Evolutionary conservation across 1,140 invertebrate genomes (phyloP), one percentile per base, ranked within the genome.

Genomic region (Telenomus remus): DNA sequence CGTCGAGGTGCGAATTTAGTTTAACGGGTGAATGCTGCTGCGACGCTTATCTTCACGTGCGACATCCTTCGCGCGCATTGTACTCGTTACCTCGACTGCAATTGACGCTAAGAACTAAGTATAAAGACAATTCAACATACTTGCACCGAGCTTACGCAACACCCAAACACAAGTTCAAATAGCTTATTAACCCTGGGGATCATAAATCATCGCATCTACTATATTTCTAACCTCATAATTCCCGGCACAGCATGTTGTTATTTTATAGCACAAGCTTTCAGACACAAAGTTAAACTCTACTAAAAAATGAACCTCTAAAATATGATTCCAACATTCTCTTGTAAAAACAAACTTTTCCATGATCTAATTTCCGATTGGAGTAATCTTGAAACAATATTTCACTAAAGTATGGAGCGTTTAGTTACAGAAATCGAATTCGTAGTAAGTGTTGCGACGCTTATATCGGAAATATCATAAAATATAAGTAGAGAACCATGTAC

Each of bases 1-100:
- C 60, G 70, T 73, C 76, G 69, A 74, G 71, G 70, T 55, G 69
- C 68, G 75, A 78, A 78, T 78, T 78, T 63, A 73, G 70, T 78
- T 66, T 60, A 73, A 74, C 65, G 70, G 61, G 35, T 70, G 76
- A 73, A 70, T 66, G 76, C 65, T 55, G 53, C 47, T 74, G 46
- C 60, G 56, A 39, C 50, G 60, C 65, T 78, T 78, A 73, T 73
- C 75, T 73, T 48, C 54, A 48, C 54, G 16, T 35, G 50, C 59
- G 61, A 76, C 65, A 70, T 70, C 51, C 73, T 65, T 61, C 53
- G 60, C 50, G 51, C 64, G 50, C 75, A 72, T 72, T 68, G 68
- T 72, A 68, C 57, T 75, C 51, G 55, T 77, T 76, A 71, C 60
- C 56, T 71, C 49, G 51, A 43, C 63, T 77, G 50, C 59, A 72